Conservation (phyloP, 2,888 invertebrate species). For the Drosophila suboccidentalis region DNA sequence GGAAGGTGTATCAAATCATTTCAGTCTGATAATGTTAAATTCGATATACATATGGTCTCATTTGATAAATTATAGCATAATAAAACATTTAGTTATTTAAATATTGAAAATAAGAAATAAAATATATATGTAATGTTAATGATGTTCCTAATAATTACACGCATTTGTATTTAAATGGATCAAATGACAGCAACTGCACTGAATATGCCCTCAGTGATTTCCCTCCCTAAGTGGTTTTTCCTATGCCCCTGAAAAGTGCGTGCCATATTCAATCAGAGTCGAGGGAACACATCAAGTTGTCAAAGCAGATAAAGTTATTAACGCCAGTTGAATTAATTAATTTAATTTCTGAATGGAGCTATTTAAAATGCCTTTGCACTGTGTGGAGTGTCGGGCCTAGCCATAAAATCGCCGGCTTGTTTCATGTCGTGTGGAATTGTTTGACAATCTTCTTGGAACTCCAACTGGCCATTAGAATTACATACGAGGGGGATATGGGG, state of each 20-base stretch:
- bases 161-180: not conserved
- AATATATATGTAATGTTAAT: not conserved
- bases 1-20: not conserved
- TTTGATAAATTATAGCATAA: too few species aligned
- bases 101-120: too few species aligned
- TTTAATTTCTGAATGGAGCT: conserved; percentile 54
- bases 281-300: conserved; percentile 51
- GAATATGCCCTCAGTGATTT: conserved; percentile 3
- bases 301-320: conserved; percentile 67
- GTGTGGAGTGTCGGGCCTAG: conserved; percentile 1
- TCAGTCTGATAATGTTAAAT: not conserved
- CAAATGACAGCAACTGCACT: not conserved
- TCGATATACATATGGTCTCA: too few species aligned
- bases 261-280: conserved; percentile 45
- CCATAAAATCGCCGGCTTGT: conserved; percentile 20
- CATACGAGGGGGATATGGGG: too few species aligned
- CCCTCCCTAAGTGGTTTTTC: not conserved
- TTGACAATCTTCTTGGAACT: conserved; percentile 41
- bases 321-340: conserved; percentile 60
- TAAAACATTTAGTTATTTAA: too few species aligned
- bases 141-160: not conserved
- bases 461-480: not conserved
- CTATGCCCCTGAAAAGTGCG: conserved; percentile 15
- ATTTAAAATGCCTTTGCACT: conserved; percentile 33
- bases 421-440: conserved; percentile 31